phyloP scores from a whole-genome alignment of 2,797 vertebrate genomes.

The Euthynnus affinis region DNA sequence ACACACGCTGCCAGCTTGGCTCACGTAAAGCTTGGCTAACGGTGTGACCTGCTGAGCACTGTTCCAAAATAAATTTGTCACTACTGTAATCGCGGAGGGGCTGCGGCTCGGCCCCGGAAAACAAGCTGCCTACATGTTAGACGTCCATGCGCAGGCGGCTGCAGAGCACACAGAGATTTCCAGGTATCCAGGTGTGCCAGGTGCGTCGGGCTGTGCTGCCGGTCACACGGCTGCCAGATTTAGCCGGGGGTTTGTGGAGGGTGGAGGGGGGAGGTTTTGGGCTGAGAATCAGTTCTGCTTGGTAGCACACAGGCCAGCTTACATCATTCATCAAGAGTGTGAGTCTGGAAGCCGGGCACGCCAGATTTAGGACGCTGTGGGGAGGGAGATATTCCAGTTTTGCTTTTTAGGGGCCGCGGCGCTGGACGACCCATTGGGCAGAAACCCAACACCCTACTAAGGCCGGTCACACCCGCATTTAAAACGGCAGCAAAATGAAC shows the following conservation, averaged over 20 bases:
- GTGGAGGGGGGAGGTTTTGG: too few relatives aligned
- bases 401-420: too few relatives aligned
- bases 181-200: neutral
- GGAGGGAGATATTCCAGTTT: too few relatives aligned
- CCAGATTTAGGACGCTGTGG: neutral
- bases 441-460: too few relatives aligned
- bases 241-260: neutral
- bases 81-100: conserved; percentile 42
- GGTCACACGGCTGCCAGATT: neutral
- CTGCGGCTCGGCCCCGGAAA: conserved; percentile 7
- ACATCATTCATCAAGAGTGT: neutral
- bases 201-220: neutral
- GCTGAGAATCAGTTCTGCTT: neutral
- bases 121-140: neutral
- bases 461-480: too few relatives aligned
- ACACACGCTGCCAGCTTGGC: conserved; percentile 56
- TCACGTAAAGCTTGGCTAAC: conserved; percentile 33
- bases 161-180: neutral
- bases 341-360: neutral
- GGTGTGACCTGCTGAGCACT: conserved; percentile 52
- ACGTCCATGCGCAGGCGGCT: neutral
- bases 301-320: neutral
- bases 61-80: conserved; percentile 38
- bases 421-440: neutral
- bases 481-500: too few relatives aligned